Percentiles rank a stretch among this genome's conserved stretches.
Evolutionary conservation across 2,888 invertebrate genomes (phyloP).

Genomic region (Zelleria hepariella): DNA sequence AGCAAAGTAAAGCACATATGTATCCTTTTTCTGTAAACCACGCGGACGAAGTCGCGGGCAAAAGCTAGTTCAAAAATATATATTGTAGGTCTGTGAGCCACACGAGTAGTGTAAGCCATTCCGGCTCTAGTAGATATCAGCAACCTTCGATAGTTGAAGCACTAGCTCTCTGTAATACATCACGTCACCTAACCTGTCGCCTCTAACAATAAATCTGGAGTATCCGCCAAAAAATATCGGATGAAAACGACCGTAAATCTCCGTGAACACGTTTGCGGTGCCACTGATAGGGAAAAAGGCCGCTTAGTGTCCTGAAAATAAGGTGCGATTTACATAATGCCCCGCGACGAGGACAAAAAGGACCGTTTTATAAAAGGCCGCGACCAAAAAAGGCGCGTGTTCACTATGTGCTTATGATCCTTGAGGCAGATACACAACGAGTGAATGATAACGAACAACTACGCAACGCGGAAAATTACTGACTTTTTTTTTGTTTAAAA

Average conservation of each 20-base stretch:
- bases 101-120: no score
- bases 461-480: no score
- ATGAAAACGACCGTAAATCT: not conserved
- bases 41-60: no score
- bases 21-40: no score
- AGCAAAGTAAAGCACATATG: no score
- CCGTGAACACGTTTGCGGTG: not conserved
- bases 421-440: no score
- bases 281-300: not conserved
- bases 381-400: not conserved
- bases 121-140: no score
- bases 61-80: no score
- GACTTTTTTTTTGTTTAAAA: no score
- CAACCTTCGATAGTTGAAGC: not conserved
- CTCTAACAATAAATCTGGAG: not conserved
- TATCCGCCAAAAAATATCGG: not conserved
- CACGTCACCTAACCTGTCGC: not conserved
- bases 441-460: no score
- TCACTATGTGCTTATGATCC: not conserved
- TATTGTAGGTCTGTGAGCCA: no score
- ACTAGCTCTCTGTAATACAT: not conserved
- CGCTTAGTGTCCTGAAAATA: not conserved
- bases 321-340: not conserved
- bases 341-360: not conserved
- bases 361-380: not conserved